Evolutionary conservation across 2,797 vertebrate genomes (phyloP).

Genomic region (Calcarius lapponicus): DNA sequence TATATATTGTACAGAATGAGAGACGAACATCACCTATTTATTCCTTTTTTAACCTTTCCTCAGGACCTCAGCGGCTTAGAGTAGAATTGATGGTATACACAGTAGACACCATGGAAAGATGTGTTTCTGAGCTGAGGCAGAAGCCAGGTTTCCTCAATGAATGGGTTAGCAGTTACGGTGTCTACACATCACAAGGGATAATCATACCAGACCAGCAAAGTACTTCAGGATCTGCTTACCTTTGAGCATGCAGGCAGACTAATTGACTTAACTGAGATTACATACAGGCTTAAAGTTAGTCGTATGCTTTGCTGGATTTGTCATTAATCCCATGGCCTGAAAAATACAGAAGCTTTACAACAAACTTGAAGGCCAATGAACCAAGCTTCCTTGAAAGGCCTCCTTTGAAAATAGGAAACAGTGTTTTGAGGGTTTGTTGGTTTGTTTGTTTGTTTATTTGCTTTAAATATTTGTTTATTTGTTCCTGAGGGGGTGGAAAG

Average conservation of each 20-base stretch:
- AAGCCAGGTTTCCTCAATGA: background rate
- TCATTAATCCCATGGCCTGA: constrained; percentile 23
- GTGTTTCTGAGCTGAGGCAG: background rate
- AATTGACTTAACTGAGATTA: constrained; percentile 66
- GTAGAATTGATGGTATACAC: background rate
- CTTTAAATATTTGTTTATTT: background rate
- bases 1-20: background rate
- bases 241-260: constrained; percentile 30
- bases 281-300: constrained; percentile 52
- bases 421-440: background rate
- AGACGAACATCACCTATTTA: background rate
- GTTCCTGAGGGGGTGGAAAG: background rate
- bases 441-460: background rate
- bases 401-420: background rate
- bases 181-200: constrained; percentile 22
- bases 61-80: background rate
- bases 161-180: background rate
- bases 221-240: constrained; percentile 39
- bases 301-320: constrained; percentile 10
- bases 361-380: background rate
- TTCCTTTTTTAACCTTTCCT: background rate
- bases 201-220: constrained; percentile 19
- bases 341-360: background rate
- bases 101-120: background rate
- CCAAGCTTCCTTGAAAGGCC: background rate